These are phyloP conservation scores for Drosophila melanogaster DNA, from an alignment of 1,140 invertebrate species.

Conservation along the genomic window DNA sequence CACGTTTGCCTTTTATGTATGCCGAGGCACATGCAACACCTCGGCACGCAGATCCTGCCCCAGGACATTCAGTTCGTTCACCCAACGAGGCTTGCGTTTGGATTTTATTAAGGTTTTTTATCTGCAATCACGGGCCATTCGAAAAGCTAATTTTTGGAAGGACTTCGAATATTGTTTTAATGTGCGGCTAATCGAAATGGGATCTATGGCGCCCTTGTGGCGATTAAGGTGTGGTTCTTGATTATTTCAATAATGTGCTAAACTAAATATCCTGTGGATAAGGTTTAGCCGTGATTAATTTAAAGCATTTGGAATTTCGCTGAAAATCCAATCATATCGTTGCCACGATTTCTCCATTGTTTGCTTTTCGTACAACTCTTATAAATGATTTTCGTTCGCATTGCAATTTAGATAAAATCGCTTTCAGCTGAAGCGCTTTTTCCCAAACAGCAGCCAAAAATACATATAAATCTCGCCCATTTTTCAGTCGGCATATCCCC, in stretches of 20 bases:
- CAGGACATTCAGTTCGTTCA: slow-evolving; percentile 31
- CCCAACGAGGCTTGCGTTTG: not conserved
- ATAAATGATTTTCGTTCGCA: slow-evolving; percentile 62
- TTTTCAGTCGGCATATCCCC: slow-evolving; percentile 6
- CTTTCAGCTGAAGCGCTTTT: slow-evolving; percentile 32
- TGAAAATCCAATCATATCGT: slow-evolving; percentile 19
- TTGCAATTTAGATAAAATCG: slow-evolving; percentile 69
- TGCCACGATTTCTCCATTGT: slow-evolving; percentile 44
- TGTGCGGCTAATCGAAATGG: slow-evolving; percentile 16
- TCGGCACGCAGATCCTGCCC: slow-evolving; percentile 40
- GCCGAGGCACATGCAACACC: slow-evolving; percentile 60
- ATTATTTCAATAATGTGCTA: no score
- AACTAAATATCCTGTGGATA: no score
- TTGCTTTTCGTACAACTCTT: slow-evolving; percentile 40
- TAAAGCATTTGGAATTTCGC: not conserved
- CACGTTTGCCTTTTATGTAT: slow-evolving; percentile 47
- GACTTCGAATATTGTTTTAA: slow-evolving; percentile 10
- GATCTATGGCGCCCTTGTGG: not conserved
- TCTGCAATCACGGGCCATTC: slow-evolving; percentile 14
- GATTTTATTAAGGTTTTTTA: slow-evolving; percentile 4
- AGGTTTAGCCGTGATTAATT: slow-evolving; percentile 13
- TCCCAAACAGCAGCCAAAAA: slow-evolving; percentile 17
- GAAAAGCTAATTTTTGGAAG: slow-evolving; percentile 4
- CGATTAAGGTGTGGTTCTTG: not conserved
- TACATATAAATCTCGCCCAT: slow-evolving; percentile 25